Percentiles rank a stretch among this genome's conserved stretches.
phyloP scores from a whole-genome alignment of 1,140 invertebrate genomes.

The Tetragonula clypearis region DNA sequence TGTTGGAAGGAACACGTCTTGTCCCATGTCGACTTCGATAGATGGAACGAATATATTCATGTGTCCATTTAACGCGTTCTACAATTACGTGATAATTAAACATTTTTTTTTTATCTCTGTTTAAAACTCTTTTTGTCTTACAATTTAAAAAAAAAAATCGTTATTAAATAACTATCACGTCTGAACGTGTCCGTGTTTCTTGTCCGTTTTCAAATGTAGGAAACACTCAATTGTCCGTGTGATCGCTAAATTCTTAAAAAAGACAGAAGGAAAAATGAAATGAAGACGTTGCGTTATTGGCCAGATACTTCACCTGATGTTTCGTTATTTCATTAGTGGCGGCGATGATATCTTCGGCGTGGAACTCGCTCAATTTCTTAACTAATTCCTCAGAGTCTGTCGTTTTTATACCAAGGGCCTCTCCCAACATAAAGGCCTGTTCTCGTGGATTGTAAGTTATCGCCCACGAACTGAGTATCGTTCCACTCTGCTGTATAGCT shows the following conservation, averaged over 20 bases:
- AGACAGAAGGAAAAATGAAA: neutral
- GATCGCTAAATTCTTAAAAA: neutral
- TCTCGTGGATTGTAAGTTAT: constrained; percentile 83
- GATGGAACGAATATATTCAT: constrained; percentile 84
- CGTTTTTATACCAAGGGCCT: constrained; percentile 82
- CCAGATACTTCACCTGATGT: constrained; percentile 61
- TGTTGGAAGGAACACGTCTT: constrained; percentile 84
- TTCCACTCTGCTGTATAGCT: constrained; percentile 89
- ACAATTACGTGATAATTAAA: neutral
- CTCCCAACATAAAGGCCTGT: constrained; percentile 85
- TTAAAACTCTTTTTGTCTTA: too few species aligned
- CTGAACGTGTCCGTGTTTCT: neutral
- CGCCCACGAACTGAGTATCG: constrained; percentile 88
- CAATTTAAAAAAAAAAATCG: too few species aligned
- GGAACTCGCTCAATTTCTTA: constrained; percentile 83
- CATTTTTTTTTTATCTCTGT: neutral
- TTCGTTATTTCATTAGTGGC: constrained; percentile 74
- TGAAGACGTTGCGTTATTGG: neutral
- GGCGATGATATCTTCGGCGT: constrained; percentile 83
- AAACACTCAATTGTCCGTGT: neutral
- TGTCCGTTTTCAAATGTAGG: neutral
- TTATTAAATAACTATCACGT: too few species aligned
- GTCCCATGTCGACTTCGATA: constrained; percentile 82
- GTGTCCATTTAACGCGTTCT: constrained; percentile 72
- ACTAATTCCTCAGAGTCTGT: constrained; percentile 82